Base-by-base conservation (phyloP, 2,113 vertebrate genomes). In the Phoxinus phoxinus region DNA sequence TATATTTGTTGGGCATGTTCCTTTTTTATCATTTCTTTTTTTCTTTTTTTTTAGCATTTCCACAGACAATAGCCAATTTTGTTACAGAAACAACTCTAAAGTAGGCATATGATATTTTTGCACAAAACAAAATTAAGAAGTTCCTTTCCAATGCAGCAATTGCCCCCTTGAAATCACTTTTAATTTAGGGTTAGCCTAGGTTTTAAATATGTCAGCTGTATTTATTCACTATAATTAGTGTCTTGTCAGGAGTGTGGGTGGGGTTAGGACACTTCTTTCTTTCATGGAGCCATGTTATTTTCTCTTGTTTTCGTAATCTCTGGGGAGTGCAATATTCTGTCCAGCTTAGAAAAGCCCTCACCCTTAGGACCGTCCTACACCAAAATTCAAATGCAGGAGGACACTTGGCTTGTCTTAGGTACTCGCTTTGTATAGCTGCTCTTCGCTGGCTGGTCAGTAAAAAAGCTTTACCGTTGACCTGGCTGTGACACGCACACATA, bases 291-390 rank as follows among this genome's bases (percentile, higher is more conserved):
- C 93, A 94, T 94, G 91, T 93, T 87, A 37, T 84, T 86, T 89
- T 89, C 81, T 72, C 63, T 82, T 37, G 17, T 71, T 86, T 84
- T 89, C 72, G 67, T 58, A 71, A 89, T 90, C 89, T 90, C 89
- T 91, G 91, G 92, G 91, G 93, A 94, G 94, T 94, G 95, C 94
- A 95, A 95, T 95, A 95, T 93, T 92, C 86, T 90, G 90, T 94
- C 92, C 93, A 93, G 90, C 88, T 94, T 92, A 89, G 90, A 92
- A 90, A 92, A 89, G 88, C 87, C 87, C 85, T 90, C 90, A 91
- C 88, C 88, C 86, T 91, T 90, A 91, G 90, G 90, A 91, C 86
- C 89, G 90, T 91, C 89, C 67, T 73, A 87, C 80, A 89, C 69
- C 80, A 75, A 85, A 53, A 61, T 58, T 75, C 83, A 71, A 71